A percentile compares a stretch with the other conserved stretches of the same genome.
These are phyloP conservation scores for Rhimphoctona megacephalus DNA, from an alignment of 2,888 invertebrate genomes.

Conservation along the genomic window DNA sequence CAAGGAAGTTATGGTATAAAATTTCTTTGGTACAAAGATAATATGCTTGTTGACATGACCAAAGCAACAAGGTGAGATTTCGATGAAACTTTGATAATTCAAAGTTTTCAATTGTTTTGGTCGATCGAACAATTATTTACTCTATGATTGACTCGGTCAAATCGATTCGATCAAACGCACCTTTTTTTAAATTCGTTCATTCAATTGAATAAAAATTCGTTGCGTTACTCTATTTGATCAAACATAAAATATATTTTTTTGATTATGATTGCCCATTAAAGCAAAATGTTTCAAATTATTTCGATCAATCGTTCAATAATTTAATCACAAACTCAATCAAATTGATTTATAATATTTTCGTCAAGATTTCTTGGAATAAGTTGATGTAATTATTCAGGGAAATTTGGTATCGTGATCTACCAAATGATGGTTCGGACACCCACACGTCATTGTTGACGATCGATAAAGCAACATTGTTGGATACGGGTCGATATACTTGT, in stretches of 20 bases:
- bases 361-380: not conserved
- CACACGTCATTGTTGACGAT: constrained; percentile 91
- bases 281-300: not conserved
- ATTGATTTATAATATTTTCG: too few relatives aligned
- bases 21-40: constrained; percentile 94
- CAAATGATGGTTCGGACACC: constrained; percentile 86
- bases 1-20: constrained; percentile 91
- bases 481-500: constrained; percentile 93
- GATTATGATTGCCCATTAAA: too few relatives aligned
- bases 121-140: not conserved
- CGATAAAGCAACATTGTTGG: constrained; percentile 89
- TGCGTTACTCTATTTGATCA: not conserved
- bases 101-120: not conserved
- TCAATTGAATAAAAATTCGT: too few relatives aligned
- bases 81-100: not conserved
- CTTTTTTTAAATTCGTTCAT: too few relatives aligned
- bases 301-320: too few relatives aligned
- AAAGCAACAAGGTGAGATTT: constrained; percentile 89
- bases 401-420: constrained; percentile 84
- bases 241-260: not conserved
- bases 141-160: not conserved
- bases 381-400: constrained; percentile 74
- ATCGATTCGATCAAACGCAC: too few relatives aligned
- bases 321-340: not conserved
- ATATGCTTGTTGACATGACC: constrained; percentile 90